Evolutionary conservation across 2,888 invertebrate genomes (phyloP), one percentile per base, ranked within the genome.

Genomic region (Drosophila phalerata): DNA sequence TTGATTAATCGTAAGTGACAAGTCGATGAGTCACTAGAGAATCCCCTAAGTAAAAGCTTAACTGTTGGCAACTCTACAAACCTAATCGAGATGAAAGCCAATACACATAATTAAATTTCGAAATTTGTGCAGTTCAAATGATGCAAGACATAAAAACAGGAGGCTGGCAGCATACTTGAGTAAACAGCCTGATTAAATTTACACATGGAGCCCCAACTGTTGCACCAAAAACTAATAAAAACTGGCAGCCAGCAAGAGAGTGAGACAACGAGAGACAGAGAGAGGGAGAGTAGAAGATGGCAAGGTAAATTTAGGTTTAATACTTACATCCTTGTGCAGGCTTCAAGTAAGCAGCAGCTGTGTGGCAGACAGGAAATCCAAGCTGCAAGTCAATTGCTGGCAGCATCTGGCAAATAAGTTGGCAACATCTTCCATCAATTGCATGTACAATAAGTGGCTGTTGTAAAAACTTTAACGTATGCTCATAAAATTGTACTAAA

Each of bases 131-230:
- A 56, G n/a, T 28, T 64, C 56, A 56, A 43, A 53, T 42, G 52
- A 61, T 60, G 51, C 55, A 63, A 52, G 53, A 57, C 42, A 60
- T 75, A 70, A 71, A 65, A 30, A 42, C 47, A 15, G 17, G 25
- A 15, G 25, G 30, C 13, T 15, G 40, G 34, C 47, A 58, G 64
- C 73, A 73, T 76, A 67, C 64, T 76, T 79, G 69, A 79, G 85
- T 42, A 60, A 64, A 64, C 67, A 68, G 81, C 49, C 81, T 88
- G 86, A 84, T 88, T 84, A 83, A 88, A 83, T 83, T 85, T 85
- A 77, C 88, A 88, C 88, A 77, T 72, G 15, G 73, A 57, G 61
- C 83, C 86, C 47, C 88, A 83, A 87, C 76, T 85, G 82, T 87
- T 82, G 82, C 88, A 86, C 61, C 79, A 30, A 73, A 78, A 76